Evolutionary conservation across 2,797 vertebrate species (phyloP), one percentile per base, ranked within the genome.

Genomic region (Cheirogaleus major): DNA sequence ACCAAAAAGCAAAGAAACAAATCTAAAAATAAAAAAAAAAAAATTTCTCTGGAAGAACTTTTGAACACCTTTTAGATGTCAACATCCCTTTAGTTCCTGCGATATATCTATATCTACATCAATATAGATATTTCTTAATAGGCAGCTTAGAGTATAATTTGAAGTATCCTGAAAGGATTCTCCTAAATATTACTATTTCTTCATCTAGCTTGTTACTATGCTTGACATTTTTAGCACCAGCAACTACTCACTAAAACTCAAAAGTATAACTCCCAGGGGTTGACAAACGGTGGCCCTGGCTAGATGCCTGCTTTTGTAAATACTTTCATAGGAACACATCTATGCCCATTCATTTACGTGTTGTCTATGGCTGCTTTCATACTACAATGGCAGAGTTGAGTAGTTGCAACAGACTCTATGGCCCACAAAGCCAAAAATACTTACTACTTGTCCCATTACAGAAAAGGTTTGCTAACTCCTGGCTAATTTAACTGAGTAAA

Each of bases 401-500:
- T 15, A 61, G 84, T 38, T 85, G n/a, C 45, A 9, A 41, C 12
- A 89, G 18, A 82, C 17, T 1, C 2, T 14, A 18, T 27, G 22
- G 35, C 9, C 35, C 45, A 79, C 35, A 73, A 88, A 59, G 57
- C 18, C 3, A 25, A 86, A 95, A 91, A 57, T 63, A 89, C 55
- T 75, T 93, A 96, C 38, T 75, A 45, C 89, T 70, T 92, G 14
- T 89, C 61, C 73, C 25, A 84, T 80, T 52, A 84, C 27, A 95
- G 73, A 90, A 93, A 91, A 94, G 35, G 20, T n/a, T 18, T 81
- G 17, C 32, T 91, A 94, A 92, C 27, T 35, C 35, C 2, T 38
- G 7, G n/a, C 12, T 88, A 65, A 89, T 93, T 95, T 72, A 92
- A 89, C 35, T 73, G 22, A 17, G 61, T 87, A 96, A 59, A 89